Evolutionary conservation across 1,140 invertebrate genomes (phyloP).

Genomic region (Catajapyx aquilonaris): DNA sequence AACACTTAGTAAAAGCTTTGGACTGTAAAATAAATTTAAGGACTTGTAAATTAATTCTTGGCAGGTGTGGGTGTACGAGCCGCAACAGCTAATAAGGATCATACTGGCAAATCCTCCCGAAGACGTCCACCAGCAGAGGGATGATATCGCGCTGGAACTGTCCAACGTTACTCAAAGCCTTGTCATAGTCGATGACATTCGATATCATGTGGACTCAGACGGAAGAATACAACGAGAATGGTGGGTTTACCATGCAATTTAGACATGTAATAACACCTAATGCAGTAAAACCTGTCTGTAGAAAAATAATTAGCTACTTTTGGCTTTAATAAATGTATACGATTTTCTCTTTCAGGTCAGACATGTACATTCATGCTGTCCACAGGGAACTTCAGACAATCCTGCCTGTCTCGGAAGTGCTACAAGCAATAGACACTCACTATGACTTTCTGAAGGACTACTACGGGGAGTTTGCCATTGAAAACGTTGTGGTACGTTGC

Average conservation of each 20-base stretch:
- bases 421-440: slow-evolving; percentile 65
- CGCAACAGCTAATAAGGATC: slow-evolving; percentile 51
- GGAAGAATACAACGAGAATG: slow-evolving; percentile 45
- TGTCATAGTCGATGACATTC: slow-evolving; percentile 55
- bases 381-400: slow-evolving; percentile 51
- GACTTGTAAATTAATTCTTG: slow-evolving; percentile 7
- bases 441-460: slow-evolving; percentile 60
- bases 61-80: slow-evolving; percentile 66
- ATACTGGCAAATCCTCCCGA: slow-evolving; percentile 53
- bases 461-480: slow-evolving; percentile 56
- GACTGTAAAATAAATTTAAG: neutral
- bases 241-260: slow-evolving; percentile 20
- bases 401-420: slow-evolving; percentile 48
- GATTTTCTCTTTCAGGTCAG: slow-evolving; percentile 37
- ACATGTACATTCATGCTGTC: slow-evolving; percentile 69
- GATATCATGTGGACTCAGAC: slow-evolving; percentile 36
- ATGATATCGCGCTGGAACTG: slow-evolving; percentile 43
- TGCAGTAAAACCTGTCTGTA: neutral
- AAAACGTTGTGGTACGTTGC: slow-evolving; percentile 45
- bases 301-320: neutral
- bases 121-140: slow-evolving; percentile 40
- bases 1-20: neutral
- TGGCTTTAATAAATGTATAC: neutral
- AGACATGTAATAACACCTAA: too few relatives aligned
- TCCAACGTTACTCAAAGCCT: slow-evolving; percentile 51